These are phyloP conservation scores for Neocloeon triangulifer DNA, from an alignment of 1,140 invertebrate genomes.

Conservation along the genomic window DNA sequence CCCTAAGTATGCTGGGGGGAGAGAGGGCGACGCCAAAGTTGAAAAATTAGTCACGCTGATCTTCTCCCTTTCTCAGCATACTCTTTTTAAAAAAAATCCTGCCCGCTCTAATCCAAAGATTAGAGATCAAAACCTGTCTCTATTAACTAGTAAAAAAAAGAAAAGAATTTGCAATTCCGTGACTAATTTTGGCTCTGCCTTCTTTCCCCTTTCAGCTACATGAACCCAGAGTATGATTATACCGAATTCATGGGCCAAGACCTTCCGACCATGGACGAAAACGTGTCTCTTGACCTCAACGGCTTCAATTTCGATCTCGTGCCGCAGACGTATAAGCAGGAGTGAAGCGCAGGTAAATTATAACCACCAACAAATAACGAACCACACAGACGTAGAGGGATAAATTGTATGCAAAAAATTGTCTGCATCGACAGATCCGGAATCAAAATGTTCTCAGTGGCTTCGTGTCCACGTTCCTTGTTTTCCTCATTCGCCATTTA, in stretches of 20 bases:
- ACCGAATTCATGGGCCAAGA: constrained; percentile 18
- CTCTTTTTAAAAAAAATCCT: constrained; percentile 3
- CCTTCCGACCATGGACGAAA: constrained; percentile 19
- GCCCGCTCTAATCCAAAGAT: constrained; percentile 8
- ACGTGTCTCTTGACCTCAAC: constrained; percentile 18
- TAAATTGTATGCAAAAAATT: too few species aligned
- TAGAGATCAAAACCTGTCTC: background rate
- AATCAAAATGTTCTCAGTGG: too few species aligned
- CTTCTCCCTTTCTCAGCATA: too few species aligned
- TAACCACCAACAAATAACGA: too few species aligned
- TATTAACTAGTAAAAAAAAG: constrained; percentile 6
- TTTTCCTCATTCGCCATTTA: too few species aligned
- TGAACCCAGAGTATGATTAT: constrained; percentile 20
- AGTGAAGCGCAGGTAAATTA: too few species aligned
- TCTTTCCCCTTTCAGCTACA: constrained; percentile 20
- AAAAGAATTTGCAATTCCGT: constrained; percentile 22
- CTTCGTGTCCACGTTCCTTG: too few species aligned
- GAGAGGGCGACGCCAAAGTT: too few species aligned
- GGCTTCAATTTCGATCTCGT: constrained; percentile 19
- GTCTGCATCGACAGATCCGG: too few species aligned
- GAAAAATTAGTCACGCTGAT: too few species aligned
- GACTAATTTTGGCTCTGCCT: constrained; percentile 25
- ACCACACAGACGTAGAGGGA: too few species aligned
- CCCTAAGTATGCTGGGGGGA: too few species aligned
- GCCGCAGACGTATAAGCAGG: constrained; percentile 16